A percentile compares a stretch with the other conserved stretches of the same genome.
Conservation (phyloP, 2,113 vertebrate species). For the Peromyscus maniculatus region DNA sequence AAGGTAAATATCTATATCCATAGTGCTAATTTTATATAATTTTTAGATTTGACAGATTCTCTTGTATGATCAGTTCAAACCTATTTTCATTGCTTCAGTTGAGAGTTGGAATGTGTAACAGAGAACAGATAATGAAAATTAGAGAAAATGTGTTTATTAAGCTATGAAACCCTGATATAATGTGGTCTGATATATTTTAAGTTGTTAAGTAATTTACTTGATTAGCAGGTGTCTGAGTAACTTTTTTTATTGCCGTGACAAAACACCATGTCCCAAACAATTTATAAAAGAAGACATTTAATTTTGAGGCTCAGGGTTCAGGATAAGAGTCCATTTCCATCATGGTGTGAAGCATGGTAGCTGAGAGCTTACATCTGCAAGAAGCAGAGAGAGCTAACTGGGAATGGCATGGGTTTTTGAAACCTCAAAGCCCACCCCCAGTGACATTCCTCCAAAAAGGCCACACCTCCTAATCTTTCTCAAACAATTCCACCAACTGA, state of each 20-base stretch:
- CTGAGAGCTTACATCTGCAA: neutral
- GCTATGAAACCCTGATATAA: constrained; percentile 36
- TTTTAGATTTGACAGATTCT: constrained; percentile 24
- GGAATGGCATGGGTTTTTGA: neutral
- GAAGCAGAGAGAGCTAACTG: neutral
- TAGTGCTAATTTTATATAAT: constrained; percentile 30
- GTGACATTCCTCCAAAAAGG: neutral
- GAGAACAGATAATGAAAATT: constrained; percentile 41
- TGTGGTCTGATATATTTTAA: neutral
- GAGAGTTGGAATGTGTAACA: constrained; percentile 3
- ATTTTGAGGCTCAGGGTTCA: neutral
- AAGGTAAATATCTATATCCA: neutral
- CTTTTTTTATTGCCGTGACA: neutral
- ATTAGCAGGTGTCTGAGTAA: constrained; percentile 42
- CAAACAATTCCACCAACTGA: neutral
- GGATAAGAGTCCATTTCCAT: neutral
- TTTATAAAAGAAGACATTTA: neutral
- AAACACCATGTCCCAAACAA: neutral
- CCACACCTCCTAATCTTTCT: neutral
- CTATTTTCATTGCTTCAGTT: constrained; percentile 1
- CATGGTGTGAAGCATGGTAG: neutral
- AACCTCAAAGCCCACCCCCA: neutral
- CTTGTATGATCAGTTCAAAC: constrained; percentile 26
- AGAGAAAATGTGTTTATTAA: neutral
- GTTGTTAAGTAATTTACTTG: constrained; percentile 1